Base-by-base conservation (phyloP, 2,797 vertebrate species). In the Urosaurus nigricauda region DNA sequence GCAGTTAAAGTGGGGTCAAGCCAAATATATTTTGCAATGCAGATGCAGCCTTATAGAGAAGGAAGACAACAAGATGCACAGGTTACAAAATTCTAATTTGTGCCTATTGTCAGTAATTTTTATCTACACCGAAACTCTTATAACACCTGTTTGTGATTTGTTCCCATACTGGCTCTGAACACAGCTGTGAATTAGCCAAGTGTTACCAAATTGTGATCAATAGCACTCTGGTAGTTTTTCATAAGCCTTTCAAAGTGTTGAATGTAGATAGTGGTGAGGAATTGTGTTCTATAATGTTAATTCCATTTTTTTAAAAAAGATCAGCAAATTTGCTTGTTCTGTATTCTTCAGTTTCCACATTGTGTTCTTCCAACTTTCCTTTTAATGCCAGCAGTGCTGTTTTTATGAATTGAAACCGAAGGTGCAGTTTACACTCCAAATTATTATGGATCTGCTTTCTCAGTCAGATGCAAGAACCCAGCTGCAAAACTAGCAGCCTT, bases 21-120 rank as follows among this genome's bases (percentile, higher is more conserved):
- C 1, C 47, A 51, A 9, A 51, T 51, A 9, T 51, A 9, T 51
- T 51, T 51, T 51, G 47, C 47, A 8, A 9, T 51, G 47, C 47
- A 9, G 47, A 51, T 51, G 47, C 47, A 51, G 7, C 47, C 47
- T 51, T 37, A 84, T 81, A 89, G 37, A 86, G 51, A 92, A 56
- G n/a, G 75, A 35, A n/a, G 2, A 56, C 17, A 81, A 74, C 14
- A 89, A 81, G 79, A 56, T 51, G 56, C 9, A 35, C 8, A 24
- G 14, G 26, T 78, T 68, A 53, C 83, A 51, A 68, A 7, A 35
- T 2, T 60, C 32, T 32, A 26, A 4, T 70, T 13, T 70, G 26
- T n/a, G 29, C 47, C 53, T 35, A 9, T 70, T 51, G n/a, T 65
- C 37, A 26, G 11, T 60, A 14, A 16, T 13, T 63, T 68, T 86